A percentile compares a stretch with the other conserved stretches of the same genome.
These are phyloP conservation scores for Calosoma granatense DNA, from an alignment of 1,140 invertebrate species.

Conservation along the genomic window DNA sequence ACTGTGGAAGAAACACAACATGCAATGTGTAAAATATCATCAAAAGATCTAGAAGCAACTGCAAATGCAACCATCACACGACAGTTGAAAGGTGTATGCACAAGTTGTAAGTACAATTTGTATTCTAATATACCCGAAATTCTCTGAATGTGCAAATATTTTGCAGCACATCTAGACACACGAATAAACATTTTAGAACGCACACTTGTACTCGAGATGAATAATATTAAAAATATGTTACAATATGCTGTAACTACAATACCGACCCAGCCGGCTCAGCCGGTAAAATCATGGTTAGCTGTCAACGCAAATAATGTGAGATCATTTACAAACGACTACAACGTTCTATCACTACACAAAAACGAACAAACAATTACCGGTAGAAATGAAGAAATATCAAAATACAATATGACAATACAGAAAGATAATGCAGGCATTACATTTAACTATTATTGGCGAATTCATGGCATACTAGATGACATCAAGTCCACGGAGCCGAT, in stretches of 20 bases:
- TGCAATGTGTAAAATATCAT: conserved; percentile 41
- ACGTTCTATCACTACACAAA: neutral
- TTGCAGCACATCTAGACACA: neutral
- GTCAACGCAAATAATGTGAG: no score
- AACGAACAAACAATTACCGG: neutral
- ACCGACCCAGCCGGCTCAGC: no score
- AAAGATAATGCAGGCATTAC: neutral
- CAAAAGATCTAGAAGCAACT: conserved; percentile 41
- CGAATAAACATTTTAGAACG: neutral
- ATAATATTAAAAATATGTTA: conserved; percentile 1
- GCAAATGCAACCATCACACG: conserved; percentile 44
- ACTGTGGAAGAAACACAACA: conserved; percentile 31
- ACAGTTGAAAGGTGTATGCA: conserved; percentile 42
- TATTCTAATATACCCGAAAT: neutral
- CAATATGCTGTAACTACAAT: no score
- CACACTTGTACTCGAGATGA: neutral
- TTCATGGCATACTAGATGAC: neutral
- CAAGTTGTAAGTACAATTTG: conserved; percentile 34
- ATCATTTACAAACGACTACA: no score
- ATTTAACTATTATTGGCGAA: conserved; percentile 1
- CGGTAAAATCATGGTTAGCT: no score
- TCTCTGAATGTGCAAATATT: neutral
- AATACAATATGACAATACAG: neutral
- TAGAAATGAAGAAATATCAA: neutral
- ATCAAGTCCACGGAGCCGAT: neutral